Conservation (phyloP, 2,113 vertebrate species). For the Empidonax traillii region DNA sequence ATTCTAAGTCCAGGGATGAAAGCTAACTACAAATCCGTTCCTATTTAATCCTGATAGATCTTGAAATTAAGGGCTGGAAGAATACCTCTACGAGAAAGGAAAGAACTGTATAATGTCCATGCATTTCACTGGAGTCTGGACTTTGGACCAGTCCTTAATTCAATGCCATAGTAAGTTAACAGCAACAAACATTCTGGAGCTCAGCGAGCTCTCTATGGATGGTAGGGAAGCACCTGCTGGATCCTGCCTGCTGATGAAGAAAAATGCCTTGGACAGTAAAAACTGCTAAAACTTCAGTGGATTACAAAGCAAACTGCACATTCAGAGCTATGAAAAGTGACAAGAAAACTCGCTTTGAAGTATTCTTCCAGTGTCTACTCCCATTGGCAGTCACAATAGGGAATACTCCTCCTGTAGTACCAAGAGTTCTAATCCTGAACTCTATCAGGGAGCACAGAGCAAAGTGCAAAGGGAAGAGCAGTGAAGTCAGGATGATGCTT, state of each 20-base stretch:
- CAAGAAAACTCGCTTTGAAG: background rate
- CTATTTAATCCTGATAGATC: background rate
- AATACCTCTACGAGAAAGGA: background rate
- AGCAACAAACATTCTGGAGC: background rate
- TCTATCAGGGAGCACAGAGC: background rate
- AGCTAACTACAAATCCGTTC: background rate
- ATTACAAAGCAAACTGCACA: background rate
- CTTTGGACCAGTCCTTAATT: background rate
- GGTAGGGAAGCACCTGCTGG: background rate
- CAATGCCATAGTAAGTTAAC: background rate
- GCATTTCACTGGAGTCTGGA: background rate
- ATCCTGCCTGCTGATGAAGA: background rate
- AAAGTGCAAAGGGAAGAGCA: background rate
- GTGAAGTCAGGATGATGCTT: rapidly evolving
- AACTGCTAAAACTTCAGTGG: background rate
- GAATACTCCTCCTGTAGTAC: background rate
- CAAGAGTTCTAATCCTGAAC: background rate
- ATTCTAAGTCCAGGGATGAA: background rate
- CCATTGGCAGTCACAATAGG: background rate
- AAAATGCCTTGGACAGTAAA: background rate
- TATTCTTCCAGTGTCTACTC: background rate
- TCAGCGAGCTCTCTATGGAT: slow-evolving; percentile 2
- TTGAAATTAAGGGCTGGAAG: background rate
- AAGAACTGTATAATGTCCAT: background rate
- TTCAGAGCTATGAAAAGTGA: background rate